These are phyloP conservation scores for Setophaga petechia DNA, from an alignment of 2,113 vertebrate genomes.

Conservation along the genomic window DNA sequence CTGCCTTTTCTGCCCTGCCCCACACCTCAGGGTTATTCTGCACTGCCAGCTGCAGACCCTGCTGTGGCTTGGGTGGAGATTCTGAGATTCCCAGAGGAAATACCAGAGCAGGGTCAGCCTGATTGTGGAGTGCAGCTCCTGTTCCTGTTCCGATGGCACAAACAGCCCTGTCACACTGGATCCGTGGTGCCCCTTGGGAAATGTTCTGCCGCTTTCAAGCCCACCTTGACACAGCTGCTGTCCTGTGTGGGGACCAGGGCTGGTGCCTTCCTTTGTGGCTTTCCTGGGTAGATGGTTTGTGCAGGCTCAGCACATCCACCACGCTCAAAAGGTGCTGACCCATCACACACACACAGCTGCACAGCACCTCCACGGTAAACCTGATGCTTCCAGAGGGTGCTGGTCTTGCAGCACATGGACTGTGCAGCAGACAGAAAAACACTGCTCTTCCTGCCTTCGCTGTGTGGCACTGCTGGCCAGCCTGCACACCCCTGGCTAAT, in stretches of 20 bases:
- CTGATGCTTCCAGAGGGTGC: conserved; percentile 25
- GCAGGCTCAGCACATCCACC: background rate
- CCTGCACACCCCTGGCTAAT: background rate
- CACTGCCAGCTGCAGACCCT: background rate
- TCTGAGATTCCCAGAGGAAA: background rate
- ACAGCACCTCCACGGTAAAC: background rate
- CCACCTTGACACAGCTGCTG: background rate
- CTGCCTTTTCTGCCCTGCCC: background rate
- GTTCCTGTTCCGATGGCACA: background rate
- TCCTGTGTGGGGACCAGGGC: background rate
- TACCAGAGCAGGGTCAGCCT: background rate
- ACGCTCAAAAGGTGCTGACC: background rate
- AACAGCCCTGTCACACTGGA: background rate
- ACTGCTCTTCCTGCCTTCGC: background rate
- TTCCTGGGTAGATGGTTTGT: background rate
- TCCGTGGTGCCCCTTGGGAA: background rate
- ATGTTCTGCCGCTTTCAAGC: background rate
- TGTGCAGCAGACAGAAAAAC: background rate
- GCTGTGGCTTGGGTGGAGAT: background rate
- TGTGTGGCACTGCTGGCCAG: background rate
- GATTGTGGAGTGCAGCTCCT: background rate
- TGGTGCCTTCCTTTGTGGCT: background rate
- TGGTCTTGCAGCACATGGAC: background rate
- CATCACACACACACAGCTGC: background rate
- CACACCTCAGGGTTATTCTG: accelerated